A percentile compares a stretch with the other conserved stretches of the same genome.
Conservation (phyloP, 1,140 invertebrate genomes). For the Plectrocnemia conspersa region DNA sequence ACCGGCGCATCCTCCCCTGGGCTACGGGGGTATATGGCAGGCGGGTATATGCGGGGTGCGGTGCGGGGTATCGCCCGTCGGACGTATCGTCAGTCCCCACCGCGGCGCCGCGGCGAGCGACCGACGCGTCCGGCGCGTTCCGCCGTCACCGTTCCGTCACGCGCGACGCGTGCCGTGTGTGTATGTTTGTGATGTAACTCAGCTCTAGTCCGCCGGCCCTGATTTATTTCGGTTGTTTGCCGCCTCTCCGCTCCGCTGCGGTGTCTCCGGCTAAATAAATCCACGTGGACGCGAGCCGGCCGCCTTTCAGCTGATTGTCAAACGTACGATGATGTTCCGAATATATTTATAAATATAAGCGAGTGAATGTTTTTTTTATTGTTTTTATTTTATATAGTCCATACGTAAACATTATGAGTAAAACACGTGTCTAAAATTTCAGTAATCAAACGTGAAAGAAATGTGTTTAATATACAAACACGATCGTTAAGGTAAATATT, state of each 20-base stretch:
- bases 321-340: no score
- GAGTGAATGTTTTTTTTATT: no score
- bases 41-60: slow-evolving; percentile 4
- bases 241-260: slow-evolving; percentile 1
- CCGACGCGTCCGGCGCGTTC: background rate
- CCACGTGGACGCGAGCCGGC: slow-evolving; percentile 13
- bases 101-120: slow-evolving; percentile 30
- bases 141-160: background rate
- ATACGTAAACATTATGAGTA: no score
- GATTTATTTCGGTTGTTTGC: slow-evolving; percentile 32
- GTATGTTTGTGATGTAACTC: background rate
- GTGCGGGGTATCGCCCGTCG: slow-evolving; percentile 15
- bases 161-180: background rate
- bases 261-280: slow-evolving; percentile 16
- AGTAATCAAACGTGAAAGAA: no score
- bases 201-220: slow-evolving; percentile 1
- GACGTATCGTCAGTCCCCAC: slow-evolving; percentile 28
- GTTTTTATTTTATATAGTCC: no score
- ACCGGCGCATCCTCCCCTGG: slow-evolving; percentile 11
- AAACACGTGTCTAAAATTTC: no score
- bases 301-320: no score
- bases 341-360: no score
- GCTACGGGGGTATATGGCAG: slow-evolving; percentile 4
- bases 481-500: no score
- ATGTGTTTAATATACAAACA: no score